Conservation (phyloP, 2,113 vertebrate genomes). For the Electrona antarctica region DNA sequence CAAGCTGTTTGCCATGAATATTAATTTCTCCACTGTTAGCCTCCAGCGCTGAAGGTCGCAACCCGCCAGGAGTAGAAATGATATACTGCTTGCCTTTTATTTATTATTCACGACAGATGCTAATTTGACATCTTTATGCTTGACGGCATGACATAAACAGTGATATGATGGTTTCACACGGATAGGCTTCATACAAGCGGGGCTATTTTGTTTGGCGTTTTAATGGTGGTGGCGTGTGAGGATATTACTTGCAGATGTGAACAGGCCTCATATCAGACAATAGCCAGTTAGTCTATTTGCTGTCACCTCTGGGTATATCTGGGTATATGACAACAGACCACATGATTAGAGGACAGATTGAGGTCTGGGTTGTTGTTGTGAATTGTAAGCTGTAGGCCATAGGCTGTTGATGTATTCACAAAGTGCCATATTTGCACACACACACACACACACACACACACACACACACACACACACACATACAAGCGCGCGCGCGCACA, state of each 20-base stretch:
- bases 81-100: constrained; percentile 38
- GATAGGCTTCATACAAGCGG: background rate
- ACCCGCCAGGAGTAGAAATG: constrained; percentile 10
- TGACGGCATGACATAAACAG: constrained; percentile 12
- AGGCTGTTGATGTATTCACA: constrained; percentile 2
- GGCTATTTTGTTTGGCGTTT: background rate
- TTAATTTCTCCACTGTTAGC: constrained; percentile 52
- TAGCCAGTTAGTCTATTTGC: background rate
- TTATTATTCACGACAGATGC: constrained; percentile 39
- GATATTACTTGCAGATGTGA: constrained; percentile 19
- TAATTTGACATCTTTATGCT: constrained; percentile 51
- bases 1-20: constrained; percentile 70
- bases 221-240: constrained; percentile 4
- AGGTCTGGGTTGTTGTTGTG: background rate
- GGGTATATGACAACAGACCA: constrained; percentile 9
- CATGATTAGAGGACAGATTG: constrained; percentile 11
- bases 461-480: too few relatives aligned
- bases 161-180: constrained; percentile 3
- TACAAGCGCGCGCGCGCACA: too few relatives aligned
- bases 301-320: constrained; percentile 11
- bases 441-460: too few relatives aligned
- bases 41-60: constrained; percentile 42
- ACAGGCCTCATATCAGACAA: constrained; percentile 1
- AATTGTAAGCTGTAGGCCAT: constrained; percentile 29
- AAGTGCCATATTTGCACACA: background rate